These are phyloP conservation scores for Andrena marginata DNA, from an alignment of 2,888 invertebrate species.

Conservation along the genomic window DNA sequence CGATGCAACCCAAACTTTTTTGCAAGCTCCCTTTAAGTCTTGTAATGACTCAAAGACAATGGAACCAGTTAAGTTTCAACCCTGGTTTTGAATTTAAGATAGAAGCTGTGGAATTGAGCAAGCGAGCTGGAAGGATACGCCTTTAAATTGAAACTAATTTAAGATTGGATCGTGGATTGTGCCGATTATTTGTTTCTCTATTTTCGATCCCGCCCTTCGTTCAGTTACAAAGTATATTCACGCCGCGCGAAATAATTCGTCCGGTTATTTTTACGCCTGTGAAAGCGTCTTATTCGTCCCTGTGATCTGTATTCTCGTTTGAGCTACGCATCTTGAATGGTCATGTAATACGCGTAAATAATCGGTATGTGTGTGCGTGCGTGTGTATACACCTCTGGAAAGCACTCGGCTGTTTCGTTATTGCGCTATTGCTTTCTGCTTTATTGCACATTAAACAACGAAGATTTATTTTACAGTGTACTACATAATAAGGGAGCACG, in stretches of 20 bases:
- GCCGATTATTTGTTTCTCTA: constrained; percentile 51
- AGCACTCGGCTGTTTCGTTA: constrained; percentile 37
- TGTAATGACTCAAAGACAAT: too few relatives aligned
- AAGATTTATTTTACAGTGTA: neutral
- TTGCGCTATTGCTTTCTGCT: constrained; percentile 10
- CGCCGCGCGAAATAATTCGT: constrained; percentile 29
- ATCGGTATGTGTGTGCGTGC: neutral
- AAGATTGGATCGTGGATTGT: constrained; percentile 9
- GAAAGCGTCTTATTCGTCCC: constrained; percentile 28
- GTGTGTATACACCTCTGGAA: neutral
- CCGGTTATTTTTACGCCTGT: constrained; percentile 52
- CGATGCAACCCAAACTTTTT: too few relatives aligned
- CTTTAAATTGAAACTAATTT: constrained; percentile 41
- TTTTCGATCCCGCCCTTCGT: constrained; percentile 39
- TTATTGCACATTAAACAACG: neutral
- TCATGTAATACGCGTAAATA: constrained; percentile 17
- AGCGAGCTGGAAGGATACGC: neutral
- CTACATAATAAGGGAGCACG: too few relatives aligned
- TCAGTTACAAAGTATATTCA: constrained; percentile 49
- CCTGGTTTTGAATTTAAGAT: neutral
- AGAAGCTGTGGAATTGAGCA: neutral
- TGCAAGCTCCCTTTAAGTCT: too few relatives aligned
- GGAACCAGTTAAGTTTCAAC: neutral
- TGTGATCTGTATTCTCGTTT: neutral
- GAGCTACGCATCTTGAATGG: neutral